A percentile compares a stretch with the other conserved stretches of the same genome.
Conservation (phyloP, 37 sponge, comb jelly and placozoan species). For the Aplysina aerophoba region DNA sequence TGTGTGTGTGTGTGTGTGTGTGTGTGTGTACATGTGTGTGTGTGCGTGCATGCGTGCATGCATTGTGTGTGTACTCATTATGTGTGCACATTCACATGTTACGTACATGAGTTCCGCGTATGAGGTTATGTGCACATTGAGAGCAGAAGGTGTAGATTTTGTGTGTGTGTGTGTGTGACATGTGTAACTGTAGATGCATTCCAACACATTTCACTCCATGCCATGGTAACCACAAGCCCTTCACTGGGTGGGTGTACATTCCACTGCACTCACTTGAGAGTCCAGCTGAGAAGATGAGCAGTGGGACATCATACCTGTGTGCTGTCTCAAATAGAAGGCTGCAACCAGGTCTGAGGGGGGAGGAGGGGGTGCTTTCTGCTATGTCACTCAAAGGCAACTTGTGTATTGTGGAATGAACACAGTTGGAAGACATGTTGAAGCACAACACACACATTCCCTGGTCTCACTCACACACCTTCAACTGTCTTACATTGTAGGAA, state of each 20-base stretch:
- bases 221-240: neutral
- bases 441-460: no score
- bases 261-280: slow-evolving; percentile 32
- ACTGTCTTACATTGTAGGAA: no score
- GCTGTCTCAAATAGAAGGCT: slow-evolving; percentile 41
- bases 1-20: no score
- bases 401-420: no score
- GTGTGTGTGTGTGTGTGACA: slow-evolving; percentile 12
- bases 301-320: slow-evolving; percentile 34
- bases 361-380: neutral
- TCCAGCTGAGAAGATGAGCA: slow-evolving; percentile 78
- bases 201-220: neutral
- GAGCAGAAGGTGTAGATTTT: no score
- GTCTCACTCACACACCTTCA: no score
- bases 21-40: neutral
- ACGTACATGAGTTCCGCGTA: no score
- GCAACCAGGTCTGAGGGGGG: slow-evolving; percentile 7
- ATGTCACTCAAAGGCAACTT: no score
- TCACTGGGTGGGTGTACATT: neutral
- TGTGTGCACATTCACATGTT: neutral
- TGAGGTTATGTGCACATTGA: no score
- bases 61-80: neutral
- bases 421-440: no score
- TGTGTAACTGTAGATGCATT: neutral
- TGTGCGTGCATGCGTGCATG: neutral